phyloP scores from a whole-genome alignment of 2,888 invertebrate genomes.

The Toxonevra muliebris region DNA sequence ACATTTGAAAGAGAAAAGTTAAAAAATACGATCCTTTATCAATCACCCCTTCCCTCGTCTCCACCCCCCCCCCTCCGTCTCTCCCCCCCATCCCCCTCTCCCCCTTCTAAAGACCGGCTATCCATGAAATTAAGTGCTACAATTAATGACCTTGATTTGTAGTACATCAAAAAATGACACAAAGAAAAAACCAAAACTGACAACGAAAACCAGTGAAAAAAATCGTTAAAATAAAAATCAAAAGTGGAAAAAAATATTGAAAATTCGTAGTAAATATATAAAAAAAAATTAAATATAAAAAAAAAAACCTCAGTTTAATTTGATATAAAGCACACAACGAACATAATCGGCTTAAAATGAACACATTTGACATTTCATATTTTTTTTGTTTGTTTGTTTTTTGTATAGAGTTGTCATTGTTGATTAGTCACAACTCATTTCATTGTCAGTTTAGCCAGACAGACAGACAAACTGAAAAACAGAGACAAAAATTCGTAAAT shows the following conservation, averaged over 20 bases:
- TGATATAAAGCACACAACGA: slow-evolving; percentile 11
- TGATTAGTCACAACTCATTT: slow-evolving; percentile 18
- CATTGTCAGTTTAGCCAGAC: neutral
- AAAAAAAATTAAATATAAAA: neutral
- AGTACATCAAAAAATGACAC: neutral
- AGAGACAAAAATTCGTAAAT: slow-evolving; percentile 14
- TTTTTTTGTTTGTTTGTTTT: slow-evolving; percentile 3
- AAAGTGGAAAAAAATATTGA: slow-evolving; percentile 9
- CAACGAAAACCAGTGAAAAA: neutral
- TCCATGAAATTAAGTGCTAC: neutral
- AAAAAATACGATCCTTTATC: too few species aligned
- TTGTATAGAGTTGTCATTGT: slow-evolving; percentile 15
- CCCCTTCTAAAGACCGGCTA: too few species aligned
- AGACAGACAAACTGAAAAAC: too few species aligned
- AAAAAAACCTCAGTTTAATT: slow-evolving; percentile 10
- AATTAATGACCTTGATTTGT: slow-evolving; percentile 10
- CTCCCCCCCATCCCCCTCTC: neutral
- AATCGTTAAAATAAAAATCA: neutral
- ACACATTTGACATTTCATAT: slow-evolving; percentile 21
- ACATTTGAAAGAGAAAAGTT: too few species aligned
- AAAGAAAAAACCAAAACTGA: neutral
- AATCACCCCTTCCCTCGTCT: too few species aligned
- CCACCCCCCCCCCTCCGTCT: too few species aligned
- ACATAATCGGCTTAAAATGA: slow-evolving; percentile 21
- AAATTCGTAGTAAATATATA: neutral